Percentiles rank a stretch among this genome's conserved stretches.
Conservation (phyloP, 2,113 vertebrate genomes). For the Paratilapia polleni region DNA sequence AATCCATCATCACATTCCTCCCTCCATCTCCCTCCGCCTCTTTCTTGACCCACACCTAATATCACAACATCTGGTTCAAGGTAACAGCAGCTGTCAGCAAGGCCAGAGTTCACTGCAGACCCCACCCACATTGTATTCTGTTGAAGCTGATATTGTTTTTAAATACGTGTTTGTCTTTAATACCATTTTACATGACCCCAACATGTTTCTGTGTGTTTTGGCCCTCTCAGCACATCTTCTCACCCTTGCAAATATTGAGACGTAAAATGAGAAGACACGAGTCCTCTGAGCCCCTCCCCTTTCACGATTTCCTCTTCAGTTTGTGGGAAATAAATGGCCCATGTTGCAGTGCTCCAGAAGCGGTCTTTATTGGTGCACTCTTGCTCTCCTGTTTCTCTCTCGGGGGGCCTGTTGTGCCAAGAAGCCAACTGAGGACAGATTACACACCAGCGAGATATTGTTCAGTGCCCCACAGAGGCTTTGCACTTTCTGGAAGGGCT, state of each 20-base stretch:
- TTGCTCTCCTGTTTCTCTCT: constrained; percentile 40
- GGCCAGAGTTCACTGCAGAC: constrained; percentile 36
- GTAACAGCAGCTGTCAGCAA: constrained; percentile 47
- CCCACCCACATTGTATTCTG: constrained; percentile 21
- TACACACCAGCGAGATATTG: constrained; percentile 64
- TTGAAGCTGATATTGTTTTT: constrained; percentile 57
- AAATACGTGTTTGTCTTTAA: constrained; percentile 58
- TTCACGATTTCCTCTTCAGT: constrained; percentile 42
- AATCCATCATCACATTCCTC: constrained; percentile 30
- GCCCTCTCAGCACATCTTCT: constrained; percentile 32
- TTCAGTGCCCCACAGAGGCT: constrained; percentile 55
- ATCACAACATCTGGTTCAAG: constrained; percentile 69
- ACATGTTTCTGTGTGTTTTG: constrained; percentile 58
- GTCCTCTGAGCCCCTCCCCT: constrained; percentile 40
- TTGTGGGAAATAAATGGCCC: constrained; percentile 45
- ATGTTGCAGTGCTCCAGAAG: constrained; percentile 49
- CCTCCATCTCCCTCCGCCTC: constrained; percentile 26
- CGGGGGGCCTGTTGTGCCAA: constrained; percentile 45
- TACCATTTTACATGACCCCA: constrained; percentile 33
- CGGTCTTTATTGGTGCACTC: constrained; percentile 39
- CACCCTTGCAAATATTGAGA: constrained; percentile 49
- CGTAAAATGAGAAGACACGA: constrained; percentile 43
- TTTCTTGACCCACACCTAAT: constrained; percentile 55
- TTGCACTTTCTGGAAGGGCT: constrained; percentile 58
- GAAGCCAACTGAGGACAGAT: constrained; percentile 63